Evolutionary conservation across 1,140 invertebrate genomes (phyloP).

Genomic region (Lasioglossum albipes): DNA sequence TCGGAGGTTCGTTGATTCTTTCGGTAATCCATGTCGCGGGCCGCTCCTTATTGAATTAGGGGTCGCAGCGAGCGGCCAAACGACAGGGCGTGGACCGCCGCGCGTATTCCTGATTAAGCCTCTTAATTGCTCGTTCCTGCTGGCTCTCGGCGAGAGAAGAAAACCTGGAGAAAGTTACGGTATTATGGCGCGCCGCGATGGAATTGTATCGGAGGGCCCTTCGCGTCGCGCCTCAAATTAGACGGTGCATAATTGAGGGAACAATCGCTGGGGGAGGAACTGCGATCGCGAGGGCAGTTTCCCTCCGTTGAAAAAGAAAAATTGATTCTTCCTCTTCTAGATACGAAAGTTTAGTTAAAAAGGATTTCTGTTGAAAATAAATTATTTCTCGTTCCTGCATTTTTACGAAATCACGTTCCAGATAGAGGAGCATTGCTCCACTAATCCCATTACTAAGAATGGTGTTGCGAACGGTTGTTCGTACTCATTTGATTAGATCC

Average conservation of each 20-base stretch:
- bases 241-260: constrained; percentile 27
- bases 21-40: constrained; percentile 33
- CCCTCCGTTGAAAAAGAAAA: not conserved
- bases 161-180: constrained; percentile 7
- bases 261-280: not conserved
- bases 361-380: too few species aligned
- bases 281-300: not conserved
- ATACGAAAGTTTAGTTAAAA: too few species aligned
- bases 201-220: constrained; percentile 17
- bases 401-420: too few species aligned
- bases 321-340: not conserved
- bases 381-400: too few species aligned
- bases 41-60: constrained; percentile 50
- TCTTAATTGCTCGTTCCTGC: constrained; percentile 35
- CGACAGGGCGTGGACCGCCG: constrained; percentile 12
- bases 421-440: too few species aligned
- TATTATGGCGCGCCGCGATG: not conserved
- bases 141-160: not conserved
- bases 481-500: too few species aligned
- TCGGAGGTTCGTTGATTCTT: constrained; percentile 47
- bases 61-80: constrained; percentile 37
- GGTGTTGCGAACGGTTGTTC: too few species aligned
- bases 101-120: constrained; percentile 45
- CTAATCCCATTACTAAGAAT: too few species aligned
- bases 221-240: constrained; percentile 15